phyloP scores from a whole-genome alignment of 2,113 vertebrate species.

The Dissostichus mawsoni region DNA sequence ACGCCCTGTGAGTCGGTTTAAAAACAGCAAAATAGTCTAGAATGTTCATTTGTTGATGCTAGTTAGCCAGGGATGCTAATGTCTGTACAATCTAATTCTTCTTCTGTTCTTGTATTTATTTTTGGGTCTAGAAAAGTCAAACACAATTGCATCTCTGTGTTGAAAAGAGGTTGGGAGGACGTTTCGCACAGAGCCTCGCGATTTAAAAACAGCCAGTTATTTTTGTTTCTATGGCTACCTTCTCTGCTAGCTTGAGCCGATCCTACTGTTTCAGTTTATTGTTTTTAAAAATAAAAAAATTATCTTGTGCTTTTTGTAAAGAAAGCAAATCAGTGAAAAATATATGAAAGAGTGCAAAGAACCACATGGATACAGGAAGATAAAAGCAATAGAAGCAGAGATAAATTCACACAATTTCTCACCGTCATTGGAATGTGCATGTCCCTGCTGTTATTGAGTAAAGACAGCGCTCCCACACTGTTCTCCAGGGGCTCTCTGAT shows the following conservation, averaged over 20 bases:
- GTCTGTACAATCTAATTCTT: too few relatives aligned
- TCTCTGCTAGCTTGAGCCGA: too few relatives aligned
- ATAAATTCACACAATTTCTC: conserved; percentile 4
- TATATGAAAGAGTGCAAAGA: neutral
- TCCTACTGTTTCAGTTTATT: too few relatives aligned
- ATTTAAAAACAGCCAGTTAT: too few relatives aligned
- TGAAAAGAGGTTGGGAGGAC: too few relatives aligned
- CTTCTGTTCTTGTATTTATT: neutral
- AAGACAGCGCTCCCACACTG: conserved; percentile 23
- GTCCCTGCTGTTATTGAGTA: conserved; percentile 22
- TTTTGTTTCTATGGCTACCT: too few relatives aligned
- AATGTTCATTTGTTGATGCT: too few relatives aligned
- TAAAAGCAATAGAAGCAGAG: neutral
- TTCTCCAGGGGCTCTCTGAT: conserved; percentile 46
- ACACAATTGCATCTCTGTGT: neutral
- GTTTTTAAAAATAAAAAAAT: too few relatives aligned
- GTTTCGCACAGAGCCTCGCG: too few relatives aligned
- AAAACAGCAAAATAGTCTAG: too few relatives aligned
- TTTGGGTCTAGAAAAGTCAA: neutral
- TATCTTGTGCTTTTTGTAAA: neutral
- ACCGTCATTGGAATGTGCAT: conserved; percentile 37
- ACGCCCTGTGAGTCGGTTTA: too few relatives aligned
- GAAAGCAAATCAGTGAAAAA: conserved; percentile 13
- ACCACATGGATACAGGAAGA: neutral
- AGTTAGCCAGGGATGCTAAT: too few relatives aligned